Evolutionary conservation across 1,140 invertebrate species (phyloP).

Genomic region (Polyergus mexicanus): DNA sequence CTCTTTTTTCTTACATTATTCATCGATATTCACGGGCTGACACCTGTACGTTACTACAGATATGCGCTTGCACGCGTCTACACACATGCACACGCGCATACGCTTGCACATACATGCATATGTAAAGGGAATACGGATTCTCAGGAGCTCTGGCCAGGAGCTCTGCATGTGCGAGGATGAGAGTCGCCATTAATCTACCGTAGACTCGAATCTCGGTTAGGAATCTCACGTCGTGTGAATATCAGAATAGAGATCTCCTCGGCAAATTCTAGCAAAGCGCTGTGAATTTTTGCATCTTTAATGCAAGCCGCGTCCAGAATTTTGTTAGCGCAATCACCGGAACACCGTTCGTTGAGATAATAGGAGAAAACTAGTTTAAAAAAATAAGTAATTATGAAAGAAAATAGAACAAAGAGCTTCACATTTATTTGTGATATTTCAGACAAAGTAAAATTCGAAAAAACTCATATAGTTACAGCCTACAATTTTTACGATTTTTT

Average conservation of each 20-base stretch:
- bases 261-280: slow-evolving; percentile 36
- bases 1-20: slow-evolving; percentile 5
- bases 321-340: slow-evolving; percentile 29
- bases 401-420: slow-evolving; percentile 1
- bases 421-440: not conserved
- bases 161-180: slow-evolving; percentile 49
- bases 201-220: slow-evolving; percentile 61
- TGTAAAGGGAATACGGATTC: slow-evolving; percentile 26
- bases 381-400: slow-evolving; percentile 3
- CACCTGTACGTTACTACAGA: not conserved
- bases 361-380: not conserved
- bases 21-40: slow-evolving; percentile 19
- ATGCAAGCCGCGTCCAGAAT: slow-evolving; percentile 32
- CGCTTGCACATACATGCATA: not conserved
- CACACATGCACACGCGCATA: not conserved
- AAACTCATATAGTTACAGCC: not conserved
- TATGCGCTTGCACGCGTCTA: not conserved
- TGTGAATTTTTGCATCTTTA: slow-evolving; percentile 56
- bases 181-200: slow-evolving; percentile 67
- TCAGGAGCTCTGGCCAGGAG: slow-evolving; percentile 33
- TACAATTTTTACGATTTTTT: not conserved
- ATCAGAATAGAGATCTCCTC: slow-evolving; percentile 47
- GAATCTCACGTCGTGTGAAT: slow-evolving; percentile 60
- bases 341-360: slow-evolving; percentile 27
- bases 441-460: not conserved